A percentile compares a stretch with the other conserved stretches of the same genome.
These are phyloP conservation scores for Bacillus rossius DNA, from an alignment of 1,140 invertebrate species.

Conservation along the genomic window DNA sequence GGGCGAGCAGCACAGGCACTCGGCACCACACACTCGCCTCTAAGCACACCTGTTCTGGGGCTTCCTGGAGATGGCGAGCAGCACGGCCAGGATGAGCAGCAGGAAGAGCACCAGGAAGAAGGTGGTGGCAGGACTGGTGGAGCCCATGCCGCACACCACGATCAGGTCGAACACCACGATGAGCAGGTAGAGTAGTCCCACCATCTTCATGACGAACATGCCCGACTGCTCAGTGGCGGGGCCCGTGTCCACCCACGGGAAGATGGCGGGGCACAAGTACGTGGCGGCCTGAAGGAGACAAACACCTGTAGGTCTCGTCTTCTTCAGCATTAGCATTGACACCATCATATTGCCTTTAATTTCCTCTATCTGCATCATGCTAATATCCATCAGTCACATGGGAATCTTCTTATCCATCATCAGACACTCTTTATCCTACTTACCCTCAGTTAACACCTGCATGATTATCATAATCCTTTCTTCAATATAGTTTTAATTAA, in stretches of 20 bases:
- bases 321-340: no score
- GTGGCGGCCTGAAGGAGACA: constrained; percentile 62
- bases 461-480: no score
- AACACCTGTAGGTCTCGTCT: no score
- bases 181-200: constrained; percentile 73
- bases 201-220: constrained; percentile 81
- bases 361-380: no score
- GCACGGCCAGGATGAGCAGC: constrained; percentile 66
- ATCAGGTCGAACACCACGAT: constrained; percentile 80
- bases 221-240: constrained; percentile 68
- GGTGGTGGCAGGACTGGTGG: constrained; percentile 59
- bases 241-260: constrained; percentile 82
- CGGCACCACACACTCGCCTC: no score
- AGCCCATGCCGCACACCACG: constrained; percentile 66
- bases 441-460: no score
- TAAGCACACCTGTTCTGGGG: constrained; percentile 78
- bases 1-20: no score
- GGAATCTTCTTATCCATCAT: no score
- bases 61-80: constrained; percentile 81
- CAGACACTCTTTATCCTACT: no score
- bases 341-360: no score
- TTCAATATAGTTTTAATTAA: no score
- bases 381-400: no score
- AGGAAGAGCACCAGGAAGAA: constrained; percentile 66
- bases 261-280: constrained; percentile 77